Base-by-base conservation (phyloP, 1,140 invertebrate species). In the Carcinoscorpius rotundicauda region DNA sequence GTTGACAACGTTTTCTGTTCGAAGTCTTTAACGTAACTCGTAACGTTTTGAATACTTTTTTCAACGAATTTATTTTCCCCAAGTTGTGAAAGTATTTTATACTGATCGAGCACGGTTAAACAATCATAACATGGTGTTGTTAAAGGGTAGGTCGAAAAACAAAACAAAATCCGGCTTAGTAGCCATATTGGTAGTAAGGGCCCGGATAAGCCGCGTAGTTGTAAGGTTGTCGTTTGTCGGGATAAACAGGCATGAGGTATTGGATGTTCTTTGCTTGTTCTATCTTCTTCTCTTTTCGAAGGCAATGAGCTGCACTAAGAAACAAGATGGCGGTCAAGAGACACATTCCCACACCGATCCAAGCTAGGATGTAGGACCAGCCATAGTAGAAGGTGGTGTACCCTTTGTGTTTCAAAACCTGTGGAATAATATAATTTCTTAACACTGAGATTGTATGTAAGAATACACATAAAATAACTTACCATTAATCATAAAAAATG, bases 191-290 rank as follows among this genome's bases (percentile, higher is more conserved):
- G 62, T 73, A 73, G 74, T 91, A 91, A 49, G 88, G 88, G 52
- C 87, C 88, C 56, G 89, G 84, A 76, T 91, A 91, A 57, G 87
- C 87, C 68, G 88, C 88, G 64, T 81, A 79, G 58, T 88, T 87
- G 52, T 76, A 75, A 73, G 88, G 89, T 70, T 92, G 90, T 77
- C 93, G 89, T 78, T 95, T 95, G 77, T 93, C 91, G 11, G 91
- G 91, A 78, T 94, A 94, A 67, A 94, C 91, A 79, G 92, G 93
- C 93, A 96, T 95, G 79, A 95, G 83, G 81, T 96, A 95, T 83
- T 95, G 91, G 88, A 95, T 91, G 83, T 94, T 94, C 82, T 93
- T 87, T 76, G 90, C 88, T 80, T 93, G 89, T 78, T 96, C 91
- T 77, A 87, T 84, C 79, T 93, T 90, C 76, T 88, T 84, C 79